Percentiles rank a stretch among this genome's conserved stretches.
These are phyloP conservation scores for Choristoneura fumiferana DNA, from an alignment of 1,140 invertebrate species.

Conservation along the genomic window DNA sequence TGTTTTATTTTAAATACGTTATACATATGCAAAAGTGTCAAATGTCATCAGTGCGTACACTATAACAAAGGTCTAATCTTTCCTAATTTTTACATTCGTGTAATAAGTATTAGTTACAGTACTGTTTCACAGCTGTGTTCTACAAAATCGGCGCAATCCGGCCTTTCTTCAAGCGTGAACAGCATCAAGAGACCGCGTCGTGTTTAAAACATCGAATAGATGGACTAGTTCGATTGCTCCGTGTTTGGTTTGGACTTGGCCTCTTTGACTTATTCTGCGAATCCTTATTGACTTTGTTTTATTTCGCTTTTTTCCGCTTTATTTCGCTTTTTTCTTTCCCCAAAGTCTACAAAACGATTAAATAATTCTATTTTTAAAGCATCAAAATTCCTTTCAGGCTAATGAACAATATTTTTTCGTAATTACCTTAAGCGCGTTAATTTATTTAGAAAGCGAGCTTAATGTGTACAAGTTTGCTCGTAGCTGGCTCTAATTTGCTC, in stretches of 20 bases:
- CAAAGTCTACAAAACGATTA: too few species aligned
- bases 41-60: too few species aligned
- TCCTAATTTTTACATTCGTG: too few species aligned
- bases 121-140: background rate
- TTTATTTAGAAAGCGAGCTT: conserved; percentile 60
- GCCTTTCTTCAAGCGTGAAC: conserved; percentile 51
- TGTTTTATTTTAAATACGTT: too few species aligned
- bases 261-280: background rate
- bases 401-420: conserved; percentile 47
- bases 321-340: too few species aligned
- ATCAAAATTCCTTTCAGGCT: conserved; percentile 26
- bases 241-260: conserved; percentile 3
- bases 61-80: too few species aligned
- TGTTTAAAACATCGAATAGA: conserved; percentile 50
- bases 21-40: too few species aligned
- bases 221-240: conserved; percentile 30
- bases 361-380: conserved; percentile 22
- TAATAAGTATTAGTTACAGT: too few species aligned
- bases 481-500: conserved; percentile 47
- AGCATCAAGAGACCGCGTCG: conserved; percentile 39
- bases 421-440: conserved; percentile 54
- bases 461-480: conserved; percentile 48
- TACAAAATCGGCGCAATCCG: conserved; percentile 41
- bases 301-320: too few species aligned
- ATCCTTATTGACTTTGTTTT: too few species aligned